phyloP scores from a whole-genome alignment of 1,140 invertebrate genomes.

The Laupala kohalensis region DNA sequence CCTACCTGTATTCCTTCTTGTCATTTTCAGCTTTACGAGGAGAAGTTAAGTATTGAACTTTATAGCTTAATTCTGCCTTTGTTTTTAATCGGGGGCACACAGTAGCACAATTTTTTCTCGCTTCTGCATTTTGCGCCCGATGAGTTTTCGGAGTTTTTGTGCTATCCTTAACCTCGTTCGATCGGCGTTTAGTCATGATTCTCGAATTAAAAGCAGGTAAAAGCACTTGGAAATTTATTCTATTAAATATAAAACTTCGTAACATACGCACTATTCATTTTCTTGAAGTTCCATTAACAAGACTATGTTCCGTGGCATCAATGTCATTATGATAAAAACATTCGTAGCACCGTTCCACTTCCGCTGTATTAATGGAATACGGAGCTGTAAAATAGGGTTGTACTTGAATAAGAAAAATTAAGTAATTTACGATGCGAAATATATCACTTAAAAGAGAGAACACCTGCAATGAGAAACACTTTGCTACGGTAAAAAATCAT shows the following conservation, averaged over 20 bases:
- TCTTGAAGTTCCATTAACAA: too few relatives aligned
- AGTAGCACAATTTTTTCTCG: background rate
- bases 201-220: background rate
- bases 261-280: background rate
- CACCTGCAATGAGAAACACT: too few relatives aligned
- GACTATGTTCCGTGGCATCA: too few relatives aligned
- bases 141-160: background rate
- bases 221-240: background rate
- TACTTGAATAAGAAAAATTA: too few relatives aligned
- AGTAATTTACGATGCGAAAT: too few relatives aligned
- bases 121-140: background rate
- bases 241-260: background rate
- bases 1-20: conserved; percentile 41
- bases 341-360: too few relatives aligned
- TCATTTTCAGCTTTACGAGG: conserved; percentile 43
- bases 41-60: conserved; percentile 22
- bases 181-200: background rate
- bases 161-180: background rate
- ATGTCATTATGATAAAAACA: too few relatives aligned
- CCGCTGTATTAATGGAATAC: too few relatives aligned
- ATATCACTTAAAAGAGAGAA: too few relatives aligned
- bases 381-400: too few relatives aligned
- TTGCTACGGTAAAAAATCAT: too few relatives aligned
- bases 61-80: background rate
- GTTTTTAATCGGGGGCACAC: background rate